Conservation (phyloP, 2,113 vertebrate species). For the Sialia sialis region DNA sequence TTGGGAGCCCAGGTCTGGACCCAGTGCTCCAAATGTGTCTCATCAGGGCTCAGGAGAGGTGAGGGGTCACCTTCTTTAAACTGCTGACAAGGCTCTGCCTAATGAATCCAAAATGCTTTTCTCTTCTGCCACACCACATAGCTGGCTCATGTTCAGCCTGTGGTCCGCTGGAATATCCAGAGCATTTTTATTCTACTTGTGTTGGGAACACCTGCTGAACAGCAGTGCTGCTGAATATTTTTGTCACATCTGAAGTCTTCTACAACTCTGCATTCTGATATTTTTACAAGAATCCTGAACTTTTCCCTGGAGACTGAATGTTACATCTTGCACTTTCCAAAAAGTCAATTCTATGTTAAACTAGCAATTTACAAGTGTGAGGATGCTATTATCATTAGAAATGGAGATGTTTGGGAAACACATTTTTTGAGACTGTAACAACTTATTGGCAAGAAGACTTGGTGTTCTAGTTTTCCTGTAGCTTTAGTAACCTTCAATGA, state of each 20-base stretch:
- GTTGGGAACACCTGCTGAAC: background rate
- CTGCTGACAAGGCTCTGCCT: background rate
- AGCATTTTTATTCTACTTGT: background rate
- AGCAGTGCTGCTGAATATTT: background rate
- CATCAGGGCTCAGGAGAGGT: background rate
- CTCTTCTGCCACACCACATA: background rate
- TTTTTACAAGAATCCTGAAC: background rate
- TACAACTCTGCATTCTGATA: background rate
- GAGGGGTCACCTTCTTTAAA: background rate
- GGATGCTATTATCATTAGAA: background rate
- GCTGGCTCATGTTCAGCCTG: background rate
- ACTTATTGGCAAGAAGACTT: background rate
- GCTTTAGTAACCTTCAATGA: background rate
- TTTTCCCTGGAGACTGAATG: background rate
- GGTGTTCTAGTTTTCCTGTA: background rate
- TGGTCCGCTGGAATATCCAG: background rate
- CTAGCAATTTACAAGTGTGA: background rate
- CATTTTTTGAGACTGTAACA: background rate
- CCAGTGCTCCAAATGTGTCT: background rate
- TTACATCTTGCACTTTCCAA: background rate
- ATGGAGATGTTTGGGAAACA: background rate
- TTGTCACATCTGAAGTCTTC: background rate
- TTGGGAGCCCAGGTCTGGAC: background rate
- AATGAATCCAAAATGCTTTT: background rate
- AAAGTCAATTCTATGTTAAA: background rate